Conservation (phyloP, 2,888 invertebrate species). For the Strigamia transsilvanica region DNA sequence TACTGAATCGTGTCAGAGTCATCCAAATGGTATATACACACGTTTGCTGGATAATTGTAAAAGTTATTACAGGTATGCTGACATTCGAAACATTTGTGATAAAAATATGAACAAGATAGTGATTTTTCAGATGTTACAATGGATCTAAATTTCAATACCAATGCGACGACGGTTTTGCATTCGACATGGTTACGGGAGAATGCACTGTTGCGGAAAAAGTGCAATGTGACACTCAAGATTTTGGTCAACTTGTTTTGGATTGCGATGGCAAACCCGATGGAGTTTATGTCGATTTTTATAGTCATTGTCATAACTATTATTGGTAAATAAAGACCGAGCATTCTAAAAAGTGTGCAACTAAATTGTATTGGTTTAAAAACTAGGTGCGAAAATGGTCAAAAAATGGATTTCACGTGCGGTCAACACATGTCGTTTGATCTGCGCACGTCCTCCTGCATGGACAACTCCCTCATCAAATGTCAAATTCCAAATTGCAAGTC, state of each 20-base stretch:
- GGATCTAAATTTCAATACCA: background rate
- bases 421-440: constrained; percentile 42
- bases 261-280: constrained; percentile 57
- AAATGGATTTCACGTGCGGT: constrained; percentile 51
- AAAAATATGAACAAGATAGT: background rate
- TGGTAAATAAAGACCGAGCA: background rate
- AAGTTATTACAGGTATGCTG: background rate
- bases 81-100: background rate
- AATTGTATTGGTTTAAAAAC: no score
- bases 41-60: background rate
- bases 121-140: background rate
- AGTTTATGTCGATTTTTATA: constrained; percentile 56
- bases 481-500: constrained; percentile 21
- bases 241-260: constrained; percentile 33
- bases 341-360: no score
- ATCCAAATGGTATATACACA: constrained; percentile 4
- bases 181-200: background rate
- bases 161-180: constrained; percentile 28
- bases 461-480: background rate
- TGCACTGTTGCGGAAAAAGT: background rate
- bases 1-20: background rate
- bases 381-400: constrained; percentile 32
- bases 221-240: background rate
- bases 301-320: constrained; percentile 57
- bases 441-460: constrained; percentile 41